phyloP scores from a whole-genome alignment of 2,113 vertebrate genomes.

The Chamaetylas fuelleborni region DNA sequence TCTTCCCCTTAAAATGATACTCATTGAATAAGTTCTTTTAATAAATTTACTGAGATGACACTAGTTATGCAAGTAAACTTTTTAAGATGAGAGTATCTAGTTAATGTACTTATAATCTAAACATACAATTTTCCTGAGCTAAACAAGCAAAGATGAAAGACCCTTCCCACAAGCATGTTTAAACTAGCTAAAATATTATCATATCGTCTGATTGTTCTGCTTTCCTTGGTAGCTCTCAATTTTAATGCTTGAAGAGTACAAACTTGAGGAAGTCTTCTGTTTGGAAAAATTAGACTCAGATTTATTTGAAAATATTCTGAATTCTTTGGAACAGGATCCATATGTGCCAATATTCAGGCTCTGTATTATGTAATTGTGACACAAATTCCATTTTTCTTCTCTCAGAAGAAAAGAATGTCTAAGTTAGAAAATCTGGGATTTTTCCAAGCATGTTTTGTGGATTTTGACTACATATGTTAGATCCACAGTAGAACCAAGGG shows the following conservation, averaged over 20 bases:
- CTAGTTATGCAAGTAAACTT: neutral
- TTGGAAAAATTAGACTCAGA: neutral
- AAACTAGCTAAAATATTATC: neutral
- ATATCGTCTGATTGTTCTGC: fast-evolving
- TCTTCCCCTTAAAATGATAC: neutral
- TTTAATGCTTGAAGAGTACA: neutral
- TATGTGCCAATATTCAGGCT: neutral
- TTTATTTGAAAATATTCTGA: neutral
- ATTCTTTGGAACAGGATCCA: neutral
- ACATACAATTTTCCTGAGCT: neutral
- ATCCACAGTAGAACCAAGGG: neutral
- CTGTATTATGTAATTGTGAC: neutral
- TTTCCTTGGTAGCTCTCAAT: neutral
- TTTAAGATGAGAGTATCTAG: neutral
- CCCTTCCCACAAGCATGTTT: neutral
- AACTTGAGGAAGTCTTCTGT: neutral
- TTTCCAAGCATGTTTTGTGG: neutral
- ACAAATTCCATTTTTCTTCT: neutral
- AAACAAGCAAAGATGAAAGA: neutral
- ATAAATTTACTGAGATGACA: neutral
- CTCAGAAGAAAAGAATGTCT: neutral
- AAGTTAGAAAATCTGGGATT: neutral
- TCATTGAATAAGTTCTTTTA: neutral
- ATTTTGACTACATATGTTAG: neutral
- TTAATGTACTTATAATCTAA: neutral